Conservation (phyloP, 2,797 vertebrate species). For the Denticeps clupeoides region DNA sequence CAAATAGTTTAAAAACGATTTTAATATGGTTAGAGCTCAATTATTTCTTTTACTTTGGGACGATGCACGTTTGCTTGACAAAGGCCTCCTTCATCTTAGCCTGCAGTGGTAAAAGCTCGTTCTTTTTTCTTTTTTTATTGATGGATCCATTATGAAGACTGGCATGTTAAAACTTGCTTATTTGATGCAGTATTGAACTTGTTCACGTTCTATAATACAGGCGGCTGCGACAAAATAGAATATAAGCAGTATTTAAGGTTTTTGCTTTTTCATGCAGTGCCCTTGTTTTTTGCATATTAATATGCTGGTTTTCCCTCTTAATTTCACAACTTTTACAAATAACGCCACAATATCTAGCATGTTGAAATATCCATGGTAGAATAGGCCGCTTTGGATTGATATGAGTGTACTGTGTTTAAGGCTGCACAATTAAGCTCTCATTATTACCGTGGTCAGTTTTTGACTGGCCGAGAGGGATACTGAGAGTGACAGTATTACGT, state of each 20-base stretch:
- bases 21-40: slow-evolving; percentile 3
- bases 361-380: no score
- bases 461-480: no score
- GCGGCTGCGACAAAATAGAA: not conserved
- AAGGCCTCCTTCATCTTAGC: not conserved
- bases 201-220: not conserved
- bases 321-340: slow-evolving; percentile 5
- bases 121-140: not conserved
- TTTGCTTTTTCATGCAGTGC: not conserved
- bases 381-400: no score
- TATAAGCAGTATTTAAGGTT: not conserved
- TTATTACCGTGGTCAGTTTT: no score
- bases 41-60: slow-evolving; percentile 2
- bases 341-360: not conserved
- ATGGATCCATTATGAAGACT: not conserved
- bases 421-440: no score
- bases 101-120: not conserved
- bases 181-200: slow-evolving; percentile 15
- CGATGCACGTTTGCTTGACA: slow-evolving; percentile 2
- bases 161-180: no score
- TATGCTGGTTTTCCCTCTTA: not conserved
- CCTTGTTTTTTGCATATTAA: not conserved
- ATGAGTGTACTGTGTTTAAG: no score
- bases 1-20: slow-evolving; percentile 5
- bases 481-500: no score